Percentiles rank a stretch among this genome's conserved stretches.
phyloP scores from a whole-genome alignment of 1,140 invertebrate genomes.

The Dendrolimus punctatus region DNA sequence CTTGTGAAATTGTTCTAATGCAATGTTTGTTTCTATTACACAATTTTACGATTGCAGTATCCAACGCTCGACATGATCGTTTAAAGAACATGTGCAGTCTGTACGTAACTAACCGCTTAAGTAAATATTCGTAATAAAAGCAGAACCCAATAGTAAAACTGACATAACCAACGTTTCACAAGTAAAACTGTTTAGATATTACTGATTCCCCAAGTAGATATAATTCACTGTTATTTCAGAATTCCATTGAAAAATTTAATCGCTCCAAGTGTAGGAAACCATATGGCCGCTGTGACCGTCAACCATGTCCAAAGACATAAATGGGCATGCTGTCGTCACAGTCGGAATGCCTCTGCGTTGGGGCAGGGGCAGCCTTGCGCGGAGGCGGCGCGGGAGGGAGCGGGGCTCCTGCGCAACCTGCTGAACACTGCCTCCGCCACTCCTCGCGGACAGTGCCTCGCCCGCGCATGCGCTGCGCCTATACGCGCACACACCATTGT shows the following conservation, averaged over 20 bases:
- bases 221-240: conserved; percentile 37
- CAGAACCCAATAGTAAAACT: neutral
- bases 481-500: conserved; percentile 14
- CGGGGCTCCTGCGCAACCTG: conserved; percentile 49
- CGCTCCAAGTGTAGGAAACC: conserved; percentile 35
- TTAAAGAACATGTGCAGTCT: too few species aligned
- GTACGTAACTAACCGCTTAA: too few species aligned
- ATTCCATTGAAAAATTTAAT: conserved; percentile 44
- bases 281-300: conserved; percentile 58
- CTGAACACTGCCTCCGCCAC: conserved; percentile 33
- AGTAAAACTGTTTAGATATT: conserved; percentile 2
- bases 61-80: too few species aligned
- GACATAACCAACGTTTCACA: neutral
- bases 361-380: conserved; percentile 50
- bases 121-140: neutral
- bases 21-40: neutral
- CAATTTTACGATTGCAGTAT: neutral
- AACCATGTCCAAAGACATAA: conserved; percentile 67
- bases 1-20: too few species aligned
- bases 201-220: conserved; percentile 33
- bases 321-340: conserved; percentile 66
- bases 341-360: conserved; percentile 51
- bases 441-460: conserved; percentile 42
- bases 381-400: conserved; percentile 12
- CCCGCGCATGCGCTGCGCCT: conserved; percentile 35